phyloP scores from a whole-genome alignment of 2,888 invertebrate species.

The Eupelmus urozonus region DNA sequence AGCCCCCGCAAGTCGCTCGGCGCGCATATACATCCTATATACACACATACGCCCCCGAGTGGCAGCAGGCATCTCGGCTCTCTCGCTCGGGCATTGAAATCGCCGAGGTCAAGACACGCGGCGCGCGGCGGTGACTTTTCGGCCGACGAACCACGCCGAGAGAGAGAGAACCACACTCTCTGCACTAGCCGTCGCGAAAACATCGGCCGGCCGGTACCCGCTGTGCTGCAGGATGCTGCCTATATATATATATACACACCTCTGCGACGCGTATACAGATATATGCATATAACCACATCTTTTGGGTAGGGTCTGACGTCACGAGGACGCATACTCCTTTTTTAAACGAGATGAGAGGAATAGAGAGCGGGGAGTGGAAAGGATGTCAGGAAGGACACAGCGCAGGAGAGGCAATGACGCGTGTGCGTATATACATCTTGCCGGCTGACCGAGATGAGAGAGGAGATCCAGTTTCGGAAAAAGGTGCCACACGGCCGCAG shows the following conservation, averaged over 20 bases:
- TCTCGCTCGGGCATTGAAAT: constrained; percentile 65
- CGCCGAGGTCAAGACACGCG: constrained; percentile 63
- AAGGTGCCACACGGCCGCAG: constrained; percentile 19
- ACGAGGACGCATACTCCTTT: too few relatives aligned
- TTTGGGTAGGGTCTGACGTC: too few relatives aligned
- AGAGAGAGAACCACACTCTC: constrained; percentile 20
- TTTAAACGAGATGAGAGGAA: too few relatives aligned
- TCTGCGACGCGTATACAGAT: too few relatives aligned
- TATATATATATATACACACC: too few relatives aligned
- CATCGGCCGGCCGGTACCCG: too few relatives aligned
- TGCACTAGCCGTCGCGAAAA: constrained; percentile 66
- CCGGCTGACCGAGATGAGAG: constrained; percentile 9
- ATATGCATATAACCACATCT: too few relatives aligned
- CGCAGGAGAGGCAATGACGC: background rate
- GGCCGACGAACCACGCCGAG: constrained; percentile 59
- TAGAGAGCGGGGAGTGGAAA: background rate
- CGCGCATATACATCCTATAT: too few relatives aligned
- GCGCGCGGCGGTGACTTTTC: constrained; percentile 62
- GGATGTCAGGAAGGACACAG: background rate
- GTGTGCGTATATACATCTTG: background rate
- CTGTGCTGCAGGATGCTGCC: too few relatives aligned
- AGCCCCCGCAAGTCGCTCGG: too few relatives aligned
- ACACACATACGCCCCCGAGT: too few relatives aligned
- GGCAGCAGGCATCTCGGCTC: background rate
- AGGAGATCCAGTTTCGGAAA: constrained; percentile 39